phyloP scores from a whole-genome alignment of 1,140 invertebrate species.

The Cheumatopsyche charites region DNA sequence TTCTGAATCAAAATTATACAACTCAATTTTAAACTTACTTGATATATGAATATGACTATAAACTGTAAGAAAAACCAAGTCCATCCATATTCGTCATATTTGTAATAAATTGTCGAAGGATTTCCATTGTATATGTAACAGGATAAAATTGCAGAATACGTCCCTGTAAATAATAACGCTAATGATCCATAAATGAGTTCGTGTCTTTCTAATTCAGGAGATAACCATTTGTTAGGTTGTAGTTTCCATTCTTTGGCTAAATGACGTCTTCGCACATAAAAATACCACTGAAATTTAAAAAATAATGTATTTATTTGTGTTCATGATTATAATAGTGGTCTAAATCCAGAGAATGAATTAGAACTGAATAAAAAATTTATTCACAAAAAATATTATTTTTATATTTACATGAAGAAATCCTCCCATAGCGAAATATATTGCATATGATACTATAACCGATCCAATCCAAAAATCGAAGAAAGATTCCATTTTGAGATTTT shows the following conservation, averaged over 20 bases:
- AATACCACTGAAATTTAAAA: slow-evolving; percentile 80
- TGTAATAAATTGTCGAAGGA: slow-evolving; percentile 69
- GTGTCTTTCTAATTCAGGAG: slow-evolving; percentile 69
- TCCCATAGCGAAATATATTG: slow-evolving; percentile 66
- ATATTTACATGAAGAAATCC: slow-evolving; percentile 73
- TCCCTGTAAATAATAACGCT: slow-evolving; percentile 63
- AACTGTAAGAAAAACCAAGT: slow-evolving; percentile 70
- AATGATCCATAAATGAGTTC: slow-evolving; percentile 70
- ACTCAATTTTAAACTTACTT: too few relatives aligned
- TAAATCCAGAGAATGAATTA: too few relatives aligned
- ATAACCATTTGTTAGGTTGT: slow-evolving; percentile 72
- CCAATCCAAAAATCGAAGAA: slow-evolving; percentile 59
- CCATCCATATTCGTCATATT: slow-evolving; percentile 68
- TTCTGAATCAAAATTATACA: too few relatives aligned
- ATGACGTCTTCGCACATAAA: slow-evolving; percentile 67
- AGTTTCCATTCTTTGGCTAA: slow-evolving; percentile 74
- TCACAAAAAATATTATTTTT: too few relatives aligned
- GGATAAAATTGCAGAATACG: slow-evolving; percentile 64
- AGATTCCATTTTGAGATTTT: slow-evolving; percentile 59
- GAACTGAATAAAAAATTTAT: too few relatives aligned
- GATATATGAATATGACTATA: slow-evolving; percentile 68
- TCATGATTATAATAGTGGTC: too few relatives aligned
- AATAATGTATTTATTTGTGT: too few relatives aligned
- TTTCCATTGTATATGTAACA: slow-evolving; percentile 73
- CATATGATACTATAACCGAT: slow-evolving; percentile 62